phyloP scores from a whole-genome alignment of 2,113 vertebrate species.

The Nerophis ophidion region DNA sequence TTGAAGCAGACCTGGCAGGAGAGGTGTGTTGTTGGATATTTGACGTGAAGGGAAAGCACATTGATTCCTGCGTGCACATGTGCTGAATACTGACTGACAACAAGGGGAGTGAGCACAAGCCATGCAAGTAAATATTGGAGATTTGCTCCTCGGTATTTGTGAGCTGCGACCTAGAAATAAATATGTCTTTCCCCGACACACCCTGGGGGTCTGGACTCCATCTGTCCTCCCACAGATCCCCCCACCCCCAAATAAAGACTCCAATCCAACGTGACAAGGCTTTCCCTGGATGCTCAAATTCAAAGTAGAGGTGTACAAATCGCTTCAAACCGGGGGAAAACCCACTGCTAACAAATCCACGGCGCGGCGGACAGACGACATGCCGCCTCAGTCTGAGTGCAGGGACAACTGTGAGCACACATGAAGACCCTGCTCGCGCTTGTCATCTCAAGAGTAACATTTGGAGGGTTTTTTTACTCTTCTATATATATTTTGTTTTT shows the following conservation, averaged over 20 bases:
- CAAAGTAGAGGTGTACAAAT: conserved; percentile 1
- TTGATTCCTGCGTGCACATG: neutral
- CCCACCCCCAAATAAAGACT: conserved; percentile 42
- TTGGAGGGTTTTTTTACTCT: no score
- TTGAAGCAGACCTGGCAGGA: conserved; percentile 15
- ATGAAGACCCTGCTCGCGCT: no score
- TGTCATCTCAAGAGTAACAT: no score
- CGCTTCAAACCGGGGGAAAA: no score
- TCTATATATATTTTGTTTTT: no score
- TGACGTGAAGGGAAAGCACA: neutral
- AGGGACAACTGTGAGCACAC: no score
- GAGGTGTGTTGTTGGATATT: conserved; percentile 14
- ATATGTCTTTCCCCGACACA: conserved; percentile 36
- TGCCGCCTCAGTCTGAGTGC: no score
- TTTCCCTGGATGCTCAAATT: conserved; percentile 27
- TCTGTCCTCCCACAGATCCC: conserved; percentile 50
- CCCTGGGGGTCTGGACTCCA: conserved; percentile 51
- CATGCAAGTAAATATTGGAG: neutral
- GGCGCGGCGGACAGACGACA: no score
- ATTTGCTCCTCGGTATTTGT: conserved; percentile 6
- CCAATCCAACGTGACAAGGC: conserved; percentile 39
- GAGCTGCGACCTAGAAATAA: conserved; percentile 49
- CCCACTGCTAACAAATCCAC: no score
- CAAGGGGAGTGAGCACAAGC: neutral
- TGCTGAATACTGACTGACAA: neutral